phyloP scores from a whole-genome alignment of 1,140 invertebrate genomes.

The Drosophila rhopaloa region DNA sequence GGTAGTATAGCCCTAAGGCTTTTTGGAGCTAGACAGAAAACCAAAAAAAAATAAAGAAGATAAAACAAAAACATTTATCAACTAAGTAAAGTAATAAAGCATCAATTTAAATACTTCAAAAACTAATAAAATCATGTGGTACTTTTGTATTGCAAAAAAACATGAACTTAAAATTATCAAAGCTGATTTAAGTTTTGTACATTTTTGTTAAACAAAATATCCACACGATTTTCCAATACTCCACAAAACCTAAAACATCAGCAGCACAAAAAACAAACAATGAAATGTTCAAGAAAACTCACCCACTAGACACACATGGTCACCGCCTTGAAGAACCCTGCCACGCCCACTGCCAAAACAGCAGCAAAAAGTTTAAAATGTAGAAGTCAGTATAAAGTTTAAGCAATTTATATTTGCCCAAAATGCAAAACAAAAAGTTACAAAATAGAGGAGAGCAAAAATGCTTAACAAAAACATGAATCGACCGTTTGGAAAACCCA shows the following conservation, averaged over 20 bases:
- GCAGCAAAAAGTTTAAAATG: slow-evolving; percentile 45
- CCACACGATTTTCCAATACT: not conserved
- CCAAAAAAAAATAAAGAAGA: not conserved
- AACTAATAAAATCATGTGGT: not conserved
- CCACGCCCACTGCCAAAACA: slow-evolving; percentile 28
- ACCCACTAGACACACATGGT: slow-evolving; percentile 10
- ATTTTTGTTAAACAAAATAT: slow-evolving; percentile 15
- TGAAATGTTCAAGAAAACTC: slow-evolving; percentile 6
- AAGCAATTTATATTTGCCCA: slow-evolving; percentile 47
- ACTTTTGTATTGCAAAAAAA: not conserved
- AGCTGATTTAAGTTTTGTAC: not conserved
- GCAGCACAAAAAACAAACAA: slow-evolving; percentile 14
- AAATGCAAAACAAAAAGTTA: slow-evolving; percentile 21
- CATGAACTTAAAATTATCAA: no score
- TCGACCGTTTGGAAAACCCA: slow-evolving; percentile 42
- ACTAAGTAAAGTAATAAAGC: not conserved
- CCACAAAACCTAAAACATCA: slow-evolving; percentile 1
- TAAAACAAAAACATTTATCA: not conserved
- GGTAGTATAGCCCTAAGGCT: slow-evolving; percentile 6
- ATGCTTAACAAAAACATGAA: slow-evolving; percentile 57
- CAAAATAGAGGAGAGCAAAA: slow-evolving; percentile 27
- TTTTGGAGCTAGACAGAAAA: not conserved
- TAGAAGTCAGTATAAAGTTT: slow-evolving; percentile 34
- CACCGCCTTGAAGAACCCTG: slow-evolving; percentile 9
- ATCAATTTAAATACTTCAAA: not conserved